Evolutionary conservation across 2,888 invertebrate genomes (phyloP), one percentile per base, ranked within the genome.

Genomic region (Clitarchus hookeri): DNA sequence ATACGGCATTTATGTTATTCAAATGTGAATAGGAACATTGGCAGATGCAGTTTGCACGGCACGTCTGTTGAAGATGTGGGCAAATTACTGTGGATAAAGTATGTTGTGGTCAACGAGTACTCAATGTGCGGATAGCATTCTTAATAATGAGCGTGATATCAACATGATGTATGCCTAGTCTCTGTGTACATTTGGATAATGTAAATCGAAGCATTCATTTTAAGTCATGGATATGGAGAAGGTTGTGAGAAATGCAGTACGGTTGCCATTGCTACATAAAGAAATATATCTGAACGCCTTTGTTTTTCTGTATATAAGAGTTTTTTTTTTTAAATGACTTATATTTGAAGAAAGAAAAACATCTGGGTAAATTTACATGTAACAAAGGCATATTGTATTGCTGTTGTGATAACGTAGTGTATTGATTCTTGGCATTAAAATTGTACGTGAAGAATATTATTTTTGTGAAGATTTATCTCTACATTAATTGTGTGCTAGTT

Each of bases 311-410:
- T 13, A 48, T 13, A 48, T 48, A 23, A 65, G n/a, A 65, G 19
- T 9, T 65, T 16, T 65, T 65, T 65, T 65, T 16, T 1, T 23
- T 8, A 65, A 65, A 65, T 48, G 6, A 16, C 48, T 48, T 48
- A 8, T 48, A 48, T 8, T 48, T 48, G 11, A 48, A 48, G 48
- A 13, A 16, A 48, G 48, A 48, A 48, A 36, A 36, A 36, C 19
- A 11, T 65, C 3, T 8, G 23, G 6, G n/a, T 9, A 9, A 65
- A 65, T 65, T 11, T 23, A 8, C 16, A 19, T 65, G 65, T 65
- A 65, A 65, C 65, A 65, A 65, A 65, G 65, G n/a, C 65, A 23
- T 65, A 65, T 65, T 65, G 65, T 65, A 65, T 65, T 65, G 65
- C 65, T 65, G 65, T 65, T 65, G 65, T 65, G 65, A 65, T 65